Base-by-base conservation (phyloP, 2,113 vertebrate species). In the Dromaius novaehollandiae region DNA sequence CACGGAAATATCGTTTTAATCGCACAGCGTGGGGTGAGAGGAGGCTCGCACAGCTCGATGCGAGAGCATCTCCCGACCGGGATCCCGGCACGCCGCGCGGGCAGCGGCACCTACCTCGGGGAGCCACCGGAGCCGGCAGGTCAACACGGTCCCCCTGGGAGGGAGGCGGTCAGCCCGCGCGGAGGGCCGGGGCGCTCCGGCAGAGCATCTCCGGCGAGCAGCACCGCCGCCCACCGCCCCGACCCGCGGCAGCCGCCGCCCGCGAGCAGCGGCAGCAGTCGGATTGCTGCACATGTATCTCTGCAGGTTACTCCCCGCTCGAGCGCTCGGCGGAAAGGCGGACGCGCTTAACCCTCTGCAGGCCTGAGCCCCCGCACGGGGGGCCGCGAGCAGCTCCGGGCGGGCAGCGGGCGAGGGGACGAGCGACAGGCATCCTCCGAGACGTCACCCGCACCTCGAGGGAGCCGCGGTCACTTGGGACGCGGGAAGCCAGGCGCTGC, bases 231-330 rank as follows among this genome's bases (percentile, higher is more conserved):
- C 71, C 71, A 78, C 87, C 85, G 56, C 38, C 10, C 73, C 25
- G 15, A 89, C 69, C 94, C 85, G 96, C 97, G 94, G 96, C 95
- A 26, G 90, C 73, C 0, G 93, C 96, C 93, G 95, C 90, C 89
- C 66, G 74, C 9, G 24, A 81, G 79, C 16, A 93, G 96, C 94
- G 76, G 87, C 94, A 91, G 96, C 96, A 58, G 87, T 92, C 91
- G 94, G 76, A 95, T 91, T 78, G 94, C 97, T 93, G 95, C 89
- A 96, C 97, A 95, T 96, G 94, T 94, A 97, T 91, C 96, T 90
- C 97, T 96, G 96, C 96, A 93, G 97, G 95, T 95, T 97, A 96
- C 93, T 97, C 94, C 94, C 91, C 95, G 82, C 85, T 94, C 48
- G 6, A 56, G 91, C 85, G 80, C 96, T 86, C 56, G 87, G 79